A percentile compares a stretch with the other conserved stretches of the same genome.
phyloP scores from a whole-genome alignment of 2,888 invertebrate species.

The Andrena trimmerana region DNA sequence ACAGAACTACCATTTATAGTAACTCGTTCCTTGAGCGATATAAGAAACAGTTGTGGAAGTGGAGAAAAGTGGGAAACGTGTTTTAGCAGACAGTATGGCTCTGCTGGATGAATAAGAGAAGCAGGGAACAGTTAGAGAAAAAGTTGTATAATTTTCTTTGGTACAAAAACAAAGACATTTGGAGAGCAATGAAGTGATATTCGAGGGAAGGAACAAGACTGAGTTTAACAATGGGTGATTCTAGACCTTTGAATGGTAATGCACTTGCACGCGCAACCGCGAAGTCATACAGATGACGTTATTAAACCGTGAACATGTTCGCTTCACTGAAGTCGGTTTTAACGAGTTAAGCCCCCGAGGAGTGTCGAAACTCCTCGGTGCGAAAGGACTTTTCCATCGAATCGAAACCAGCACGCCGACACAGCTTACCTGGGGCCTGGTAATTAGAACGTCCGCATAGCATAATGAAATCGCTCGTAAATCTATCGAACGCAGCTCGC shows the following conservation, averaged over 20 bases:
- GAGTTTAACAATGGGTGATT: background rate
- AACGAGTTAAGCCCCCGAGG: slow-evolving; percentile 3
- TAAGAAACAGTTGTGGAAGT: background rate
- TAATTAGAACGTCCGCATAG: slow-evolving; percentile 66
- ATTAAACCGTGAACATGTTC: background rate
- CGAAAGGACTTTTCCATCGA: slow-evolving; percentile 15
- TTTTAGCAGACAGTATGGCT: background rate
- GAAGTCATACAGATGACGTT: background rate
- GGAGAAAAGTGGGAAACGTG: slow-evolving; percentile 6
- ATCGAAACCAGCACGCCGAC: slow-evolving; percentile 2
- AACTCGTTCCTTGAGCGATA: slow-evolving; percentile 31
- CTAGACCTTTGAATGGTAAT: background rate
- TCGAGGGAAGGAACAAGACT: background rate
- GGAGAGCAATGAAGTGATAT: too few species aligned
- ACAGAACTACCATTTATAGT: slow-evolving; percentile 18
- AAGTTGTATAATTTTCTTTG: background rate
- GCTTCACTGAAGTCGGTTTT: background rate
- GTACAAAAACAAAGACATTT: too few species aligned
- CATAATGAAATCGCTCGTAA: slow-evolving; percentile 68
- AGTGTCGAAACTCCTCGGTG: slow-evolving; percentile 13
- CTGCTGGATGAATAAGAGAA: background rate
- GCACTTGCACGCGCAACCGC: background rate
- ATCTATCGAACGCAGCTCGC: slow-evolving; percentile 60
- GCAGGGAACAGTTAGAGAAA: background rate
- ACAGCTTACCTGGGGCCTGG: slow-evolving; percentile 19